Base-by-base conservation (phyloP, 2,888 invertebrate genomes). In the Bimastos eiseni region DNA sequence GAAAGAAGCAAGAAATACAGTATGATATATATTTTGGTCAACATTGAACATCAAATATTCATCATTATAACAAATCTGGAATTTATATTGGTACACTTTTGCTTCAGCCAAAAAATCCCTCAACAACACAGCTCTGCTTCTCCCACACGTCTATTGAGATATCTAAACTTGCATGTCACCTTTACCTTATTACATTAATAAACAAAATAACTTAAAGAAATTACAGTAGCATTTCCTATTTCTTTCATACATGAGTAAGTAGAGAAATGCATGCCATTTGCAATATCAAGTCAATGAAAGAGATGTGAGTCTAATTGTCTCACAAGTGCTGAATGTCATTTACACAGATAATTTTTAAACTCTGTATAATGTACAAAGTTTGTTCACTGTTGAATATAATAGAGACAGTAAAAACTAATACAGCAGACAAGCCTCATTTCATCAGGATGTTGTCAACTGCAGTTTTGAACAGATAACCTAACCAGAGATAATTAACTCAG, bases 1-100 rank as follows among this genome's bases (percentile, higher is more conserved):
- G 55, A 70, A 70, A n/a, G n/a, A n/a, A 70, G 70, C 70, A 70
- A 70, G 70, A n/a, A 70, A 70, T 70, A 70, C n/a, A 70, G 70
- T 11, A 70, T 70, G 70, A 70, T n/a, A 70, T n/a, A n/a, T n/a
- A 70, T 70, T 70, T 70, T 70, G n/a, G n/a, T 70, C n/a, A 70
- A n/a, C 70, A n/a, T 13, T n/a, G 70, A 70, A 70, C n/a, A n/a
- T 17, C n/a, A 70, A 49, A 70, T 17, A 44, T 44, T 55, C 55
- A 55, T 55, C 24, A 55, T 55, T 4, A 0, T 70, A 11, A n/a
- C 8, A 70, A 70, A 11, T 70, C 70, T 70, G 70, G n/a, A 70
- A n/a, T n/a, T 70, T 70, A 70, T 70, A 11, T 49, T n/a, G 1
- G 30, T n/a, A 70, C 30, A n/a, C n/a, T 70, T 30, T 30, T 70